Evolutionary conservation across 2,797 vertebrate species (phyloP).

Genomic region (Anguilla megastoma): DNA sequence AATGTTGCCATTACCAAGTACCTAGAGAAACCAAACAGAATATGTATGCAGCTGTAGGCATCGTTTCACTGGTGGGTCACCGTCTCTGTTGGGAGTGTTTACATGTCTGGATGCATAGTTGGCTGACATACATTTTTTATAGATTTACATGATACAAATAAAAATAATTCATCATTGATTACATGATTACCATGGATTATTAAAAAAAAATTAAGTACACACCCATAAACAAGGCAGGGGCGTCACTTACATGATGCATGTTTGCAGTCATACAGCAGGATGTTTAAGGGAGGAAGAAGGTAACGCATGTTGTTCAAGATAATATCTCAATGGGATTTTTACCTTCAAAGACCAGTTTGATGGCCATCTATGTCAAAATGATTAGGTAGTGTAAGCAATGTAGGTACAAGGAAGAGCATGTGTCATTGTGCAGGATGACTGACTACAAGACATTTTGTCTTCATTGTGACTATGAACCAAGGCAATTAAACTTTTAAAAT

Average conservation of each 20-base stretch:
- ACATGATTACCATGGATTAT: neutral
- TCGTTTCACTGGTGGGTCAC: neutral
- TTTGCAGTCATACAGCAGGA: neutral
- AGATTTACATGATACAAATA: neutral
- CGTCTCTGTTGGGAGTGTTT: neutral
- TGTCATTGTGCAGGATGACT: neutral
- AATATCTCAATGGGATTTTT: neutral
- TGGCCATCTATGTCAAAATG: neutral
- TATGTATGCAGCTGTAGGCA: neutral
- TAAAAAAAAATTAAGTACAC: too few relatives aligned
- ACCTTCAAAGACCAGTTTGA: neutral
- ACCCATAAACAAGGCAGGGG: neutral
- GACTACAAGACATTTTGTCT: neutral
- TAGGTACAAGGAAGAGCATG: too few relatives aligned
- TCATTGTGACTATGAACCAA: neutral
- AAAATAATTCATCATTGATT: neutral
- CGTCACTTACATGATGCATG: neutral
- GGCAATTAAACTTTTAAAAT: neutral
- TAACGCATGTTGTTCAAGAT: neutral
- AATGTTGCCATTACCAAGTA: slow-evolving; percentile 17
- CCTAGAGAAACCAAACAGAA: slow-evolving; percentile 45
- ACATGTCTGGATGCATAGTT: neutral
- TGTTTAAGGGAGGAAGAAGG: neutral
- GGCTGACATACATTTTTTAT: neutral
- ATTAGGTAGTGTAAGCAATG: neutral